Evolutionary conservation across 1,140 invertebrate genomes (phyloP).

Genomic region (Homarus americanus): DNA sequence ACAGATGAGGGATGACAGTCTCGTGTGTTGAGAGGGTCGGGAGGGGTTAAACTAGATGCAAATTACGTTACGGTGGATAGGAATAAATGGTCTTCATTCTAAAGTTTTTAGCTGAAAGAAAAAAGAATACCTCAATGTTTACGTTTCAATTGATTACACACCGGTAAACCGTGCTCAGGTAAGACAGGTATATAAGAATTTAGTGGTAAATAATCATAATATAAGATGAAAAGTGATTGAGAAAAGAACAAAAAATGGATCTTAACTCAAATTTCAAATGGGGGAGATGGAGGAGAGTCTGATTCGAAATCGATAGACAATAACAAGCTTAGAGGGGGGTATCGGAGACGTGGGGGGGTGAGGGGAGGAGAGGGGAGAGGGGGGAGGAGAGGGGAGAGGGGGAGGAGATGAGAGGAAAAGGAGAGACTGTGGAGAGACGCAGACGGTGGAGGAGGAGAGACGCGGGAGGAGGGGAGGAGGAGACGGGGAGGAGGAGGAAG

Average conservation of each 20-base stretch:
- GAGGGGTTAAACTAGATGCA: conserved; percentile 32
- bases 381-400: not conserved
- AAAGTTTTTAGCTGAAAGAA: no score
- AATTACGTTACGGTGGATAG: conserved; percentile 34
- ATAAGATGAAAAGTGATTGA: no score
- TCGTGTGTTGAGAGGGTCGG: not conserved
- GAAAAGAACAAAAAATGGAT: not conserved
- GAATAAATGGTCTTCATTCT: no score
- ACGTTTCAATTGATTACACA: no score
- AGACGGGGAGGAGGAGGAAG: conserved; percentile 11
- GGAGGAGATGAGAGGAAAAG: no score
- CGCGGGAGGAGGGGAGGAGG: not conserved
- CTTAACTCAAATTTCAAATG: not conserved
- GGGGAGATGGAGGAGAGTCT: not conserved
- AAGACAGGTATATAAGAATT: no score
- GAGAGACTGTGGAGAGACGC: no score
- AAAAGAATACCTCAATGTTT: no score
- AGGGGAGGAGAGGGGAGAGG: not conserved
- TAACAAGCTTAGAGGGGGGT: conserved; percentile 30
- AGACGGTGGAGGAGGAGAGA: no score
- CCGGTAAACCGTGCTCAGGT: no score
- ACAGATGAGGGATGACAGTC: conserved; percentile 41
- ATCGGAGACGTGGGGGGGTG: not conserved
- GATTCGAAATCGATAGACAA: conserved; percentile 18
- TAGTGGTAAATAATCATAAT: no score